Base-by-base conservation (phyloP, 2,888 invertebrate genomes). In the Luperina nickerlii region DNA sequence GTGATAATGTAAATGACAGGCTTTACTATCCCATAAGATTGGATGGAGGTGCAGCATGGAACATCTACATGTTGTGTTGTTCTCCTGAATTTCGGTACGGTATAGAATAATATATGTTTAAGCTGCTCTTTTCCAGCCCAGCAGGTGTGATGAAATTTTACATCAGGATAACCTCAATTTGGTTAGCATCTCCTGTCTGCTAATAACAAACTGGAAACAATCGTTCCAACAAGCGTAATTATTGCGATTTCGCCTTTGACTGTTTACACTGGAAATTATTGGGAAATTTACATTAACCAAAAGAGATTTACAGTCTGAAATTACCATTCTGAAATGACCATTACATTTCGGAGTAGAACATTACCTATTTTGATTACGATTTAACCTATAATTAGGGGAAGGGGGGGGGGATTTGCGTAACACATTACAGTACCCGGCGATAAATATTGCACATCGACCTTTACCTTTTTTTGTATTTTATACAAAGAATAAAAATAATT, bases 21-120 rank as follows among this genome's bases (percentile, higher is more conserved):
- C 76, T 77, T 80, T 54, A 67, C 68, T 24, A 38, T 65, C 51
- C 15, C 24, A 3, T 71, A 57, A 48, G 20, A 79, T 70, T 60
- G 18, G 24, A 70, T 70, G 13, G n/a, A 60, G 42, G 1, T 45
- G 13, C n/a, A 76, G 27, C 9, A n/a, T n/a, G 20, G 18, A n/a
- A 45, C 15, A 8, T 20, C 20, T n/a, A 27, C 5, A 54, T 62
- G 6, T 38, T 38, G 4, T 38, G 4, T 38, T 38, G 18, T 60
- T 69, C 1, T 60, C 24, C 24, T 54, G 32, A 32, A 57, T 15
- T 15, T 20, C 0, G 48, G 20, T 27, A 48, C 20, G n/a, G 1
- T 20, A 27, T 20, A 69, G 32, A 69, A 51, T 32, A 48, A 42
- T 42, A 42, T 45, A 42, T 24, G 20, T 42, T 7, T 9, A 45